A percentile compares a stretch with the other conserved stretches of the same genome.
phyloP scores from a whole-genome alignment of 2,113 vertebrate species.

The Emydocephalus ijimae region DNA sequence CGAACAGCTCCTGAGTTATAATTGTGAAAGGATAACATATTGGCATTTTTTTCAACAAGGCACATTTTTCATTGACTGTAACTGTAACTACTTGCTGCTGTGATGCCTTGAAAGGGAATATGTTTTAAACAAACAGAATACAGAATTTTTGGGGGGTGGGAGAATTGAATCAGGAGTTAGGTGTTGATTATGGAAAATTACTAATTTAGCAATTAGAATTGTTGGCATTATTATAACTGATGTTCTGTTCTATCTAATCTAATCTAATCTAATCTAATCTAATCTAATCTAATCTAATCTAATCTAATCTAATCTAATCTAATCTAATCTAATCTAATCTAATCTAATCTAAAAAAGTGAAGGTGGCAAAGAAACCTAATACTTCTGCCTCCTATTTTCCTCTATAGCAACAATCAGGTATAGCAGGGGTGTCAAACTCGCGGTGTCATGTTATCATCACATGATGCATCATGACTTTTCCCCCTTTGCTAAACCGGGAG shows the following conservation, averaged over 20 bases:
- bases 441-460: no score
- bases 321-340: background rate
- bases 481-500: no score
- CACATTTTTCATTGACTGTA: background rate
- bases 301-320: no score
- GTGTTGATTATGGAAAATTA: background rate
- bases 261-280: background rate
- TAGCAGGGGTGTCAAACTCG: no score
- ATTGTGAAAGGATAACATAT: background rate
- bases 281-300: no score
- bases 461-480: no score
- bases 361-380: background rate
- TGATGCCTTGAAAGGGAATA: background rate
- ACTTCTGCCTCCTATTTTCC: background rate
- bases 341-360: background rate
- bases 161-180: background rate
- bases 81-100: background rate
- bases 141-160: background rate
- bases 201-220: background rate
- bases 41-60: background rate
- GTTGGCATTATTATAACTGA: background rate
- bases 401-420: background rate
- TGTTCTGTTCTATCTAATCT: background rate
- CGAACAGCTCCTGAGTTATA: background rate
- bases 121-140: background rate